Conservation (phyloP, 1,140 invertebrate species). For the Drosophila kurseongensis region DNA sequence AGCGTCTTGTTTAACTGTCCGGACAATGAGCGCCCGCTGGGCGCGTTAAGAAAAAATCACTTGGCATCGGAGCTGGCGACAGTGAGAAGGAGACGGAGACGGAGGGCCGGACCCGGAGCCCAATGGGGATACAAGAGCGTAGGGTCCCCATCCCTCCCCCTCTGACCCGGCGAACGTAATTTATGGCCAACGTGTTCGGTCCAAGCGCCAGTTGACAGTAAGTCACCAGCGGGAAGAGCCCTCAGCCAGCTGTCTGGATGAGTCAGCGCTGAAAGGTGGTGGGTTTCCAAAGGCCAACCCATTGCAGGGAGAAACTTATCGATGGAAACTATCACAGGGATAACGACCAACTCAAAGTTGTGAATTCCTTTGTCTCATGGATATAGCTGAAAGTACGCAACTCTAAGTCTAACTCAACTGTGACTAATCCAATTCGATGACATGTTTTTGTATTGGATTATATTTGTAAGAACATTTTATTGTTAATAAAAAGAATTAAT, state of each 20-base stretch:
- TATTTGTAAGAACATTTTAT: too few species aligned
- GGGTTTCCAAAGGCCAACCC: slow-evolving; percentile 30
- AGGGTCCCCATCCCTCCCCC: slow-evolving; percentile 11
- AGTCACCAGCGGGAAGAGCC: slow-evolving; percentile 35
- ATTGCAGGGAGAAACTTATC: background rate
- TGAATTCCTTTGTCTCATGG: background rate
- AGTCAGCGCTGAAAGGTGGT: slow-evolving; percentile 51
- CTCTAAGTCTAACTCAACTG: too few species aligned
- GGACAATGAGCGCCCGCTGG: slow-evolving; percentile 75
- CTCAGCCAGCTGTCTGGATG: slow-evolving; percentile 56
- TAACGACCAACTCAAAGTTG: background rate
- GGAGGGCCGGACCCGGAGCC: background rate
- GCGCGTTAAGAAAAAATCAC: slow-evolving; percentile 78
- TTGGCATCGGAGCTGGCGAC: slow-evolving; percentile 51
- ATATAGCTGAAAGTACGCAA: background rate
- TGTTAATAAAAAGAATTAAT: too few species aligned
- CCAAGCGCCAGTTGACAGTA: slow-evolving; percentile 76
- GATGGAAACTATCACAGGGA: slow-evolving; percentile 5
- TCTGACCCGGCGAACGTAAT: slow-evolving; percentile 35
- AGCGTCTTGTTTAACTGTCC: slow-evolving; percentile 80
- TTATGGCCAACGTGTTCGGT: slow-evolving; percentile 58
- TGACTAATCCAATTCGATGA: background rate
- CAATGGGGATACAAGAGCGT: slow-evolving; percentile 14
- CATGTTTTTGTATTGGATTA: background rate
- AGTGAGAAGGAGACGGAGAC: slow-evolving; percentile 39